Conservation (phyloP, 2,797 vertebrate species). For the Chrysocyon brachyurus region DNA sequence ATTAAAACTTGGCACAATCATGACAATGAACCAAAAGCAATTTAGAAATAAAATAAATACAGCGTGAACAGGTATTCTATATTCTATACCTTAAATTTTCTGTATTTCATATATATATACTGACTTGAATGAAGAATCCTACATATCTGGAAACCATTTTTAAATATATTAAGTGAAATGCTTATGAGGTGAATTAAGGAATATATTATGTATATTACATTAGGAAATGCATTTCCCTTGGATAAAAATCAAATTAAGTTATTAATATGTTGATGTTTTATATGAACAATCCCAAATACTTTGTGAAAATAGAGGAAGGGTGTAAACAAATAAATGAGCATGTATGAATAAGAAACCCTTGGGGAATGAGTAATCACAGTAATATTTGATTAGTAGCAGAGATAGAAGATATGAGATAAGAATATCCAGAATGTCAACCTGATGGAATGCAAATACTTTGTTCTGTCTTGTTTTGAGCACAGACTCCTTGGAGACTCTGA, state of each 20-base stretch:
- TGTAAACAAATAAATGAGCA: not conserved
- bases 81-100: not conserved
- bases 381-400: not conserved
- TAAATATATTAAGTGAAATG: not conserved
- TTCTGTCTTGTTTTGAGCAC: not conserved
- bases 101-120: not conserved
- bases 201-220: not conserved
- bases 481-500: not conserved
- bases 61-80: not conserved
- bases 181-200: conserved; percentile 17
- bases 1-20: not conserved
- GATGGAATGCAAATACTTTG: not conserved
- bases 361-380: not conserved
- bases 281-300: not conserved
- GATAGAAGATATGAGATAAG: not conserved
- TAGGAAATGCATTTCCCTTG: not conserved
- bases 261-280: not conserved
- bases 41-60: not conserved
- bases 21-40: conserved; percentile 36
- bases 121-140: not conserved
- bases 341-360: not conserved
- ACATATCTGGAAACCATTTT: not conserved
- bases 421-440: not conserved
- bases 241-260: conserved; percentile 14
- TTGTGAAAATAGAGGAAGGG: not conserved